Conservation (phyloP, 2,113 vertebrate species). For the Vidua macroura region DNA sequence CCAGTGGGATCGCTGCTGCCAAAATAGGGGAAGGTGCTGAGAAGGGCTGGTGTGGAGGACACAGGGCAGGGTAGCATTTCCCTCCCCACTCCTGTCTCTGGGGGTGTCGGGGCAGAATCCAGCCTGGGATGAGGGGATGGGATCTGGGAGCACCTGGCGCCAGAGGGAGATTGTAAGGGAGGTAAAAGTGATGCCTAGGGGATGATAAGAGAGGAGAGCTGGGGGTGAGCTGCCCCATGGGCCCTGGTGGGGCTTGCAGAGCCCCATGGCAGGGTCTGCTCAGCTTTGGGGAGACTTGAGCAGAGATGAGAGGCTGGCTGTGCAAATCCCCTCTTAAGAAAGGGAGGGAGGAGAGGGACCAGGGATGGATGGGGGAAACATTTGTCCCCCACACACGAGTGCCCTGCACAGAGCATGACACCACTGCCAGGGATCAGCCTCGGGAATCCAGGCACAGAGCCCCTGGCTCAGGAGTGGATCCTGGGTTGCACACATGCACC, state of each 20-base stretch:
- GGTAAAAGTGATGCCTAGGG: not conserved
- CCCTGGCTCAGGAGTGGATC: not conserved
- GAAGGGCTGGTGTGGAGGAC: not conserved
- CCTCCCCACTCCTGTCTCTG: not conserved
- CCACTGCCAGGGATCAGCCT: not conserved
- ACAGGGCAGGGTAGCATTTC: not conserved
- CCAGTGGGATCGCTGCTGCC: not conserved
- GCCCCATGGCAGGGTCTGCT: fast-evolving
- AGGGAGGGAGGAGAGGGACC: not conserved
- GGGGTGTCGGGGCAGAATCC: not conserved
- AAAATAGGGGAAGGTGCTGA: not conserved
- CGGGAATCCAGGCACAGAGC: not conserved
- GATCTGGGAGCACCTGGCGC: not conserved
- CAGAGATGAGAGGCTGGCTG: not conserved
- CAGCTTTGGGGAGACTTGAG: not conserved
- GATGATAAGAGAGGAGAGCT: not conserved
- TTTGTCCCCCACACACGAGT: fast-evolving
- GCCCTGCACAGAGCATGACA: not conserved
- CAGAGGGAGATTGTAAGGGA: not conserved
- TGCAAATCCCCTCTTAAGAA: not conserved
- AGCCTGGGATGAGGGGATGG: not conserved
- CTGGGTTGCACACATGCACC: not conserved
- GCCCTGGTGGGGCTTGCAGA: not conserved
- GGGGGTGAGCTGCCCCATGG: not conserved
- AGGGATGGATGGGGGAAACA: not conserved